Evolutionary conservation across 2,797 vertebrate species (phyloP), one percentile per base, ranked within the genome.

Genomic region (Buceros bicornis): DNA sequence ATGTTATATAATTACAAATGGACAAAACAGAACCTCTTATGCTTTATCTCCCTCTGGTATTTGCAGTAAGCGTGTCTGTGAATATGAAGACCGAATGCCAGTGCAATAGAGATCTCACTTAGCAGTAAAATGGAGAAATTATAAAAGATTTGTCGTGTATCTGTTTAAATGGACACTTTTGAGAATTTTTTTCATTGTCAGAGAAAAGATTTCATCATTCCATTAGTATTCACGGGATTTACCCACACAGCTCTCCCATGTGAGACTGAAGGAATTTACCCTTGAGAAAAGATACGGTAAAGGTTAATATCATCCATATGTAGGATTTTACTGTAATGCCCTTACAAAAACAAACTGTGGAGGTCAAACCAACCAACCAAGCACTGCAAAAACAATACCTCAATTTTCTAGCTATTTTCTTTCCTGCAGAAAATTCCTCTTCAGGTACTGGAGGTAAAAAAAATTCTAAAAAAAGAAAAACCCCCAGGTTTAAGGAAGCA

Each of bases 401-500:
- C 4, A 0, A 10, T 71, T 67, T 74, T 91, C 33, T n/a, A 90
- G 26, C 13, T 14, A 31, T 60, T 94, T 70, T 43, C 21, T 90
- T 78, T 65, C 24, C 51, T 16, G 12, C 6, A 57, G 80, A 33
- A 82, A 78, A 53, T 5, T 33, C 11, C 33, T 19, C 25, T 31
- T 51, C 10, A 54, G 13, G 18, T 35, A 37, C 4, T 20, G 2
- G 3, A 2, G 1, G 2, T 10, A 4, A 7, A 31, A 17, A 5
- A 8, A 18, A 22, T 21, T 21, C 22, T 48, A 21, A 37, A 24
- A 21, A 4, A 4, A 4, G 7, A 29, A 28, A 42, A 43, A 28
- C 21, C 57, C 33, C 19, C 7, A 7, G 4, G 54, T 78, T 72
- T 31, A 69, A 88, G 51, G 13, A 53, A 56, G 18, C 5, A 17